A percentile compares a stretch with the other conserved stretches of the same genome.
These are phyloP conservation scores for Carassius gibelio DNA, from an alignment of 2,113 vertebrate genomes.

Conservation along the genomic window DNA sequence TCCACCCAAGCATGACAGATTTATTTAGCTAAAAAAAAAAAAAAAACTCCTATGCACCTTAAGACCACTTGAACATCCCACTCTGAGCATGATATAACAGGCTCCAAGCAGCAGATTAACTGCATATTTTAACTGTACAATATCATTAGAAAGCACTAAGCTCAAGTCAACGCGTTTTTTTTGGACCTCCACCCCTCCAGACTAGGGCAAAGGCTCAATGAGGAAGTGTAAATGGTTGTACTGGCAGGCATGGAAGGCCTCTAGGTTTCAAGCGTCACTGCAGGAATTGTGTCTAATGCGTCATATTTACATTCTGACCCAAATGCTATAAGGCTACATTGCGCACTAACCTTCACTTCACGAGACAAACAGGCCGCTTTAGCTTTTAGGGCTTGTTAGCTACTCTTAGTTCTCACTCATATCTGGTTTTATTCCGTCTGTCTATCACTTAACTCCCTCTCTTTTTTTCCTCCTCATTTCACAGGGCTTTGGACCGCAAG, in stretches of 20 bases:
- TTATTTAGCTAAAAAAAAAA: conserved; percentile 77
- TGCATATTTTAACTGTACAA: conserved; percentile 71
- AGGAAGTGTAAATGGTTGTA: conserved; percentile 75
- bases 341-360: conserved; percentile 1
- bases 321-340: conserved; percentile 74
- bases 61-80: conserved; percentile 81
- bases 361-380: background rate
- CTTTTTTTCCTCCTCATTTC: conserved; percentile 90
- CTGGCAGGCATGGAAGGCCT: conserved; percentile 91
- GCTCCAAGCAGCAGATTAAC: conserved; percentile 76
- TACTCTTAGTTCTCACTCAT: background rate
- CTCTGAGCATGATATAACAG: conserved; percentile 76
- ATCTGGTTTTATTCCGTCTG: conserved; percentile 38
- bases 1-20: conserved; percentile 77
- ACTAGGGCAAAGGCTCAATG: conserved; percentile 84
- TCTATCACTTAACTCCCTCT: conserved; percentile 61
- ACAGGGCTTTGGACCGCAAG: conserved; percentile 93
- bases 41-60: conserved; percentile 77
- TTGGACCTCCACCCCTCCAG: conserved; percentile 67
- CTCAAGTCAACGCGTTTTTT: conserved; percentile 69
- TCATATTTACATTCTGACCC: conserved; percentile 83
- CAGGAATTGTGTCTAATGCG: conserved; percentile 84
- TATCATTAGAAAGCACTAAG: conserved; percentile 78
- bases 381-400: conserved; percentile 34
- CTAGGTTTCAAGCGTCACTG: conserved; percentile 85